Percentiles rank a stretch among this genome's conserved stretches.
Evolutionary conservation across 2,113 vertebrate species (phyloP).

Genomic region (Morone saxatilis): DNA sequence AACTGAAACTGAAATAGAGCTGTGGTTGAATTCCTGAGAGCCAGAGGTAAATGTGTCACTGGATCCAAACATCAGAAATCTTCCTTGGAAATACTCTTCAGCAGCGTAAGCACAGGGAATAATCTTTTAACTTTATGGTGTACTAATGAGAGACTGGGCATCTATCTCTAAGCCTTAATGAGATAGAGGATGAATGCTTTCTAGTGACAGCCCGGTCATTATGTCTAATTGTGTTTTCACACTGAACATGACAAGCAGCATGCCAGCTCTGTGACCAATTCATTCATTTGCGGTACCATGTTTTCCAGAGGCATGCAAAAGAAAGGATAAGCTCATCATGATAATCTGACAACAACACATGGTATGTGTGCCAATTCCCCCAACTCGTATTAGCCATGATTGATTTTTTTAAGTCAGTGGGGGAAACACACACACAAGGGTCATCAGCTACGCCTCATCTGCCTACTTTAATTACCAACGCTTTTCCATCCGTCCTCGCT

Average conservation of each 20-base stretch:
- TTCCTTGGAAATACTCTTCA: neutral
- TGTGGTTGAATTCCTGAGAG: slow-evolving; percentile 22
- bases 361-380: slow-evolving; percentile 27
- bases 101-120: neutral
- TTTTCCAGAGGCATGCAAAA: slow-evolving; percentile 27
- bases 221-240: slow-evolving; percentile 44
- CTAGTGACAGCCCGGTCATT: slow-evolving; percentile 21
- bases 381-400: slow-evolving; percentile 22
- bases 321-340: slow-evolving; percentile 31
- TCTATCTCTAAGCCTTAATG: slow-evolving; percentile 30
- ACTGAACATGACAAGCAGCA: slow-evolving; percentile 20
- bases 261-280: neutral
- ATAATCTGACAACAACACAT: slow-evolving; percentile 55
- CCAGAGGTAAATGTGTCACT: slow-evolving; percentile 18
- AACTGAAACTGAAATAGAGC: slow-evolving; percentile 34
- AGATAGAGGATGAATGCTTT: slow-evolving; percentile 41
- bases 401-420: slow-evolving; percentile 16
- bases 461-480: slow-evolving; percentile 46
- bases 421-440: neutral
- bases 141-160: slow-evolving; percentile 17
- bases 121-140: slow-evolving; percentile 31
- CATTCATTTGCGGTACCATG: slow-evolving; percentile 16
- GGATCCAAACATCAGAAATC: neutral
- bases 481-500: neutral
- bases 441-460: slow-evolving; percentile 31